Base-by-base conservation (phyloP, 2,888 invertebrate genomes). In the Quadroppia sp. region DNA sequence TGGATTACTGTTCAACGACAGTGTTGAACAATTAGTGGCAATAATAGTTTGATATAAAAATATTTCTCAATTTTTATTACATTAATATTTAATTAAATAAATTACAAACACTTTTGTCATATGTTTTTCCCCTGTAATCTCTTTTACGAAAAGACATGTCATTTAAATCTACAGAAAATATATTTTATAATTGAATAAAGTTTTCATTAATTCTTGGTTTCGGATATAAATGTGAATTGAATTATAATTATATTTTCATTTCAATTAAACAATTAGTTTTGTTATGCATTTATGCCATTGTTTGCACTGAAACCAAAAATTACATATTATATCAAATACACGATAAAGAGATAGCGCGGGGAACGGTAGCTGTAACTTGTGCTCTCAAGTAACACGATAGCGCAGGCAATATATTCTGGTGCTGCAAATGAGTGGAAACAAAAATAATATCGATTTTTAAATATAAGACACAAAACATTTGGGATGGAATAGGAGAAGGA, bases 241-340 rank as follows among this genome's bases (percentile, higher is more conserved):
- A 56, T 56, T 56, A 11, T 15, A 28, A 56, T 45, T 45, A 17
- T 17, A 56, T 28, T 56, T 23, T 25, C 28, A 30, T 56, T 56
- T 56, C 56, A 56, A 30, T 56, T 28, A 56, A 56, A 28, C 30
- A 56, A 56, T 56, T 56, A 56, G 20, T 56, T 17, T 11, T 56
- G 30, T 56, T 28, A 30, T 53, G 20, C 2, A 23, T 23, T 53
- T 23, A 3, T 9, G 6, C 36, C 9, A 7, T 45, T 45, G 11
- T 45, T 45, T 45, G 36, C 36, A 36, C 36, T 9, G 4, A 7
- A 36, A 36, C 36, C 9, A 36, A 4, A 36, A n/a, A n/a, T n/a
- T n/a, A n/a, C n/a, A n/a, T n/a, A n/a, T n/a, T n/a, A n/a, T n/a
- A n/a, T n/a, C n/a, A n/a, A n/a, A n/a, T n/a, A n/a, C n/a, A n/a